These are phyloP conservation scores for Astropecten irregularis DNA, from an alignment of 53 echinoderm and acorn worm genomes.

Conservation along the genomic window DNA sequence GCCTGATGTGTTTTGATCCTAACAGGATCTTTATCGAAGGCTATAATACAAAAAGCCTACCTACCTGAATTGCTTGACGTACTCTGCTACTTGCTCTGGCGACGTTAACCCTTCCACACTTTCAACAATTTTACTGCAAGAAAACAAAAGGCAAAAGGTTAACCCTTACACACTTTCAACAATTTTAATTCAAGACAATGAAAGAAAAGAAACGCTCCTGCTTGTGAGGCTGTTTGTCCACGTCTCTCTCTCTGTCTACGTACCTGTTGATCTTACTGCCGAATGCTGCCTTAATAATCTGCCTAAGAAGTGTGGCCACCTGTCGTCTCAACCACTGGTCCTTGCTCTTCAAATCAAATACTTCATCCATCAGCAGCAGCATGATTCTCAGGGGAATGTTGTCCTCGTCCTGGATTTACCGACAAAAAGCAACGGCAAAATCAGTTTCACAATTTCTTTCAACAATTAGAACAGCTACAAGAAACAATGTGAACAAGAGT, in stretches of 20 bases:
- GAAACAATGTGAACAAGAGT: background rate
- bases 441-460: too few species aligned
- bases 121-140: slow-evolving; percentile 79
- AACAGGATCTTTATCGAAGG: too few species aligned
- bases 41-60: background rate
- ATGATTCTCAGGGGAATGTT: slow-evolving; percentile 97
- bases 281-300: slow-evolving; percentile 93
- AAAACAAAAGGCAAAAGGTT: background rate
- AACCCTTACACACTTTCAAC: too few species aligned
- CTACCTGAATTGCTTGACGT: slow-evolving; percentile 92
- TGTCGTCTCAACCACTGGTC: slow-evolving; percentile 97
- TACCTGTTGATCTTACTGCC: slow-evolving; percentile 92
- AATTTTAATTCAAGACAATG: too few species aligned
- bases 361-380: slow-evolving; percentile 94
- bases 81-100: slow-evolving; percentile 90
- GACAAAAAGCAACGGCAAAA: too few species aligned
- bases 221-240: too few species aligned
- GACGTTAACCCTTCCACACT: slow-evolving; percentile 89
- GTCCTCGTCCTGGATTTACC: slow-evolving; percentile 84
- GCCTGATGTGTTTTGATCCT: too few species aligned
- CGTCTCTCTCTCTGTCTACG: background rate
- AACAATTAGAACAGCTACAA: too few species aligned
- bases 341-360: slow-evolving; percentile 94
- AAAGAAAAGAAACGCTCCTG: too few species aligned
- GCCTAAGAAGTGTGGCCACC: slow-evolving; percentile 79